These are phyloP conservation scores for Cisticola juncidis DNA, from an alignment of 2,113 vertebrate species.

Conservation along the genomic window DNA sequence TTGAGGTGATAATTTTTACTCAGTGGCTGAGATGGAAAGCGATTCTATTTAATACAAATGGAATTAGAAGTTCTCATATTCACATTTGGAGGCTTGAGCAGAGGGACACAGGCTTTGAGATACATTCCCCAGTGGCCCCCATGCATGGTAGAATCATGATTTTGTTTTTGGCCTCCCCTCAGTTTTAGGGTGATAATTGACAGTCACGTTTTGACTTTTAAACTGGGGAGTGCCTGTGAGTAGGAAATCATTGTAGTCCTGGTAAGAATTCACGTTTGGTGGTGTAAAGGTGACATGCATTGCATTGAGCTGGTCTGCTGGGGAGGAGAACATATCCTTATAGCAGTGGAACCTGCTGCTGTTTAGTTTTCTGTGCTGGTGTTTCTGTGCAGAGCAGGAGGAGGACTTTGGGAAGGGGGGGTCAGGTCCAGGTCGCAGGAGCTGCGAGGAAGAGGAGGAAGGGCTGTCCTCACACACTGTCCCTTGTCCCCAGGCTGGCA, in stretches of 20 bases:
- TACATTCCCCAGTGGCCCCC: not conserved
- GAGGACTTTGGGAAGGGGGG: not conserved
- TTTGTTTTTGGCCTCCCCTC: not conserved
- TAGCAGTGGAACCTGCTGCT: not conserved
- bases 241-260: not conserved
- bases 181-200: not conserved
- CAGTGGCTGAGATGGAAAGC: not conserved
- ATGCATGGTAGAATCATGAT: fast-evolving
- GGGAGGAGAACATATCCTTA: not conserved
- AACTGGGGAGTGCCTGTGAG: not conserved
- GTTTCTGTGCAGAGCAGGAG: not conserved
- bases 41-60: not conserved
- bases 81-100: not conserved
- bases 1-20: not conserved
- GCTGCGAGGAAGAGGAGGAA: not conserved
- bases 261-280: not conserved
- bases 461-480: not conserved
- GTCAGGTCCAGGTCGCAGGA: not conserved
- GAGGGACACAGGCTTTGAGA: not conserved
- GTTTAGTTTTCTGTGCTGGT: not conserved
- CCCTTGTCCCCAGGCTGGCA: not conserved
- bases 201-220: not conserved
- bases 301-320: not conserved
- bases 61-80: not conserved
- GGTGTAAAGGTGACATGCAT: no score